Base-by-base conservation (phyloP, 2,888 invertebrate species). In the Latrodectus elegans region DNA sequence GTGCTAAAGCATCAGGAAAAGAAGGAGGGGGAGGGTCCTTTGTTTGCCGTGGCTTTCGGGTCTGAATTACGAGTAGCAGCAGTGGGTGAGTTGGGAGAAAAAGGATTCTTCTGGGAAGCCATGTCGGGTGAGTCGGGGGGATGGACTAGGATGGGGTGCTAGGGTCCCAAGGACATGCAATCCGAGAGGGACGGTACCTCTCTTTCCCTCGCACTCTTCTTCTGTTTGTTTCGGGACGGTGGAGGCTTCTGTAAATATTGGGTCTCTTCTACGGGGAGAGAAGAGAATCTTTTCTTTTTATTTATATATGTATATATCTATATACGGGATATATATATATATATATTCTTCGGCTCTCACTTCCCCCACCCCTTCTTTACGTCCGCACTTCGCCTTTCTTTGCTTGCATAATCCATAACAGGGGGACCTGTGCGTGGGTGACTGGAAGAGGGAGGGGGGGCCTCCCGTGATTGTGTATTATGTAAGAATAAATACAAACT, bases 401-500 rank as follows among this genome's bases (percentile, higher is more conserved):
- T 88, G 89, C 89, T 89, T 89, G 88, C 89, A 89, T 89, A 84
- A 89, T 84, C 88, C 89, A 89, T 89, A 89, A 89, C 84, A 87
- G 80, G 73, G 79, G 74, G 78, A 15, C 38, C 38, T 60, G 60
- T 6, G 79, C 17, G 75, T 64, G 64, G 53, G 60, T 55, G 75
- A 53, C 52, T 65, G 82, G 70, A 52, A 70, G 52, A 53, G 67
- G 4, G 53, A 55, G 53, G 65, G 68, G 68, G 60, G 55, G 22
- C 51, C 51, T 72, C 82, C 84, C 88, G 89, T 89, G 88, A 89
- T 89, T 89, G 89, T 89, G 89, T 89, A 89, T 89, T 89, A 89
- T 89, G 87, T 89, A 87, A 89, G 89, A 89, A 89, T 89, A 89
- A 89, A 89, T 88, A 89, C 88, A 89, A 89, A 89, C 89, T 89